Evolutionary conservation across 2,113 vertebrate species (phyloP).

Genomic region (Lota lota): DNA sequence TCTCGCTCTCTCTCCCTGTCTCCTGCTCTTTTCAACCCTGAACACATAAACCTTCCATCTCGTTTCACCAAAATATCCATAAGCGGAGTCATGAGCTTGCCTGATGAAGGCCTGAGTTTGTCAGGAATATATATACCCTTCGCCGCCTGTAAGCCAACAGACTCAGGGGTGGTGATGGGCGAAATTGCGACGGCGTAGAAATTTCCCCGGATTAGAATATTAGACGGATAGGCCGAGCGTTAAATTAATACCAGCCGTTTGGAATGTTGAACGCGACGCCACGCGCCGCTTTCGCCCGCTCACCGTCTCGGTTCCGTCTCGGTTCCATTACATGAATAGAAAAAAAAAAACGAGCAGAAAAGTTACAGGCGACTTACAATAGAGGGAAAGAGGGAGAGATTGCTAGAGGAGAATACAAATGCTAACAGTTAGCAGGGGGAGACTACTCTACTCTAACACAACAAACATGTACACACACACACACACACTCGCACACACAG

Average conservation of each 20-base stretch:
- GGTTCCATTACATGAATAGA: slow-evolving; percentile 21
- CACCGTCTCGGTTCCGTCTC: slow-evolving; percentile 33
- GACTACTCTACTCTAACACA: background rate
- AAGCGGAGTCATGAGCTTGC: slow-evolving; percentile 6
- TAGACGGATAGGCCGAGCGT: slow-evolving; percentile 61
- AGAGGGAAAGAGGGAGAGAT: background rate
- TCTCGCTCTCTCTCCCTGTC: too few species aligned
- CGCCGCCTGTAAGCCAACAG: slow-evolving; percentile 11
- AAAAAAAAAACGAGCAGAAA: slow-evolving; percentile 22
- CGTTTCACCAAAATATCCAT: slow-evolving; percentile 8
- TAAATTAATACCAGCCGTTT: slow-evolving; percentile 57
- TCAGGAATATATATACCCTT: slow-evolving; percentile 30
- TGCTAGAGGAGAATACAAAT: background rate
- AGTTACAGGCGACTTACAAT: slow-evolving; percentile 14
- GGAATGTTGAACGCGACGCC: slow-evolving; percentile 27
- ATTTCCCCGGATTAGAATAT: slow-evolving; percentile 55
- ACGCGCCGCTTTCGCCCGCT: background rate
- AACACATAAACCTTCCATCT: slow-evolving; percentile 17
- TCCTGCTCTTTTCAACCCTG: too few species aligned
- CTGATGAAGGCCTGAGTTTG: slow-evolving; percentile 23
- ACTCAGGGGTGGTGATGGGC: slow-evolving; percentile 53
- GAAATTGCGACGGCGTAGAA: slow-evolving; percentile 54
- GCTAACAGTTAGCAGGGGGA: background rate
- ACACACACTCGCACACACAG: background rate
- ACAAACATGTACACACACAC: background rate